A percentile compares a stretch with the other conserved stretches of the same genome.
Conservation (phyloP, 1,140 invertebrate species). For the Cydia splendana region DNA sequence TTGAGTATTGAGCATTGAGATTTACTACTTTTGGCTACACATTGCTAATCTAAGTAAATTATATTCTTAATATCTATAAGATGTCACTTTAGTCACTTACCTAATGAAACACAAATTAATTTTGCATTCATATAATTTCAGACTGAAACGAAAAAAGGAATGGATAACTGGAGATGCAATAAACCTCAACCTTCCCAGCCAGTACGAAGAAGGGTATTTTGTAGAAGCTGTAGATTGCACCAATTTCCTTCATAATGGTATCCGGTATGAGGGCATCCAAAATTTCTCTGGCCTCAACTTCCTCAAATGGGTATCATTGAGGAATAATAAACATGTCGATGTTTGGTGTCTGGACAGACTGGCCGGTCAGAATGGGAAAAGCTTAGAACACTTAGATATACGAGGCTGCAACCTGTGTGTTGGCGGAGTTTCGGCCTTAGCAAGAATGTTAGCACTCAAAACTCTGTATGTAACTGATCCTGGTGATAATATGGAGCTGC, state of each 20-base stretch:
- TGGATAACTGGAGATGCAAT: slow-evolving; percentile 63
- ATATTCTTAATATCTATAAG: no score
- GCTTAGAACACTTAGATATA: slow-evolving; percentile 71
- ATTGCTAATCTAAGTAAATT: no score
- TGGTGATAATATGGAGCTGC: slow-evolving; percentile 62
- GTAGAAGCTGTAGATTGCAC: slow-evolving; percentile 74
- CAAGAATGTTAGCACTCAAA: slow-evolving; percentile 65
- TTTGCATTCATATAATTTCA: slow-evolving; percentile 48
- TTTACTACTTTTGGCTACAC: no score
- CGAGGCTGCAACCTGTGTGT: slow-evolving; percentile 63
- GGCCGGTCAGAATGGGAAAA: slow-evolving; percentile 60
- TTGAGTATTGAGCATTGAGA: no score
- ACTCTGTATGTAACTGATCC: slow-evolving; percentile 64
- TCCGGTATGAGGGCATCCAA: slow-evolving; percentile 73
- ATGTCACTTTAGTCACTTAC: no score
- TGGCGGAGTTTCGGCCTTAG: slow-evolving; percentile 61
- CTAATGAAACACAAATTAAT: no score
- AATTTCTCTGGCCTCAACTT: slow-evolving; percentile 62
- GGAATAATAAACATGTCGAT: slow-evolving; percentile 69
- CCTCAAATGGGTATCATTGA: slow-evolving; percentile 73
- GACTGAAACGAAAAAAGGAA: slow-evolving; percentile 56
- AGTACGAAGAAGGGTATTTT: slow-evolving; percentile 60
- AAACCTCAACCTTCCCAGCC: slow-evolving; percentile 58
- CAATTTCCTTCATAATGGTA: slow-evolving; percentile 64
- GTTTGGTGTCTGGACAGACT: slow-evolving; percentile 75